phyloP scores from a whole-genome alignment of 2,888 invertebrate species.

The Pristionchus entomophagus region DNA sequence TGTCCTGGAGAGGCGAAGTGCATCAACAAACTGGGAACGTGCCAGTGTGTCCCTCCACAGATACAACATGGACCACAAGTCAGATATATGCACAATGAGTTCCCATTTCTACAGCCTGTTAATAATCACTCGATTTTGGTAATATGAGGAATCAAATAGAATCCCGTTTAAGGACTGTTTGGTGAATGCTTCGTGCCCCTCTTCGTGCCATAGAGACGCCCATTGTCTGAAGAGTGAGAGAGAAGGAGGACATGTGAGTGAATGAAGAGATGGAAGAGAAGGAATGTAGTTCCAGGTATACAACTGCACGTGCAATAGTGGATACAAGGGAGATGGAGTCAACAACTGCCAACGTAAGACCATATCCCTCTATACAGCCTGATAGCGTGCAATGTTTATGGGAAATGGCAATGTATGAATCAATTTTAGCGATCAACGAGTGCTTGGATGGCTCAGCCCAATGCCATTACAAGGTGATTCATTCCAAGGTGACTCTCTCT shows the following conservation, averaged over 20 bases:
- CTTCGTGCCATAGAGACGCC: slow-evolving; percentile 31
- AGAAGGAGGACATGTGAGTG: not conserved
- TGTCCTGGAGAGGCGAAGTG: slow-evolving; percentile 8
- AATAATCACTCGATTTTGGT: no score
- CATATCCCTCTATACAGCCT: not conserved
- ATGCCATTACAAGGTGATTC: slow-evolving; percentile 82
- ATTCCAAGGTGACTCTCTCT: not conserved
- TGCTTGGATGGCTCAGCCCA: slow-evolving; percentile 81
- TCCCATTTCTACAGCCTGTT: no score
- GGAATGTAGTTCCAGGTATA: not conserved
- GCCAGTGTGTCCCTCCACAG: slow-evolving; percentile 40
- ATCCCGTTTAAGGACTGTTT: not conserved
- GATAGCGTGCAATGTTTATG: not conserved
- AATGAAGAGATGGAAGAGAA: not conserved
- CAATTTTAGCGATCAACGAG: slow-evolving; percentile 88
- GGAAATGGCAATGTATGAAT: not conserved
- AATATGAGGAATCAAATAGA: no score
- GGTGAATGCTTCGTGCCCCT: slow-evolving; percentile 47
- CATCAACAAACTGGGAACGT: slow-evolving; percentile 42
- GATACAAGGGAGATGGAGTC: slow-evolving; percentile 33
- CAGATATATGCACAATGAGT: not conserved
- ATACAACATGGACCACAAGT: slow-evolving; percentile 49
- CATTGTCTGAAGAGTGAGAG: slow-evolving; percentile 10
- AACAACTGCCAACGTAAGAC: slow-evolving; percentile 6
- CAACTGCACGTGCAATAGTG: slow-evolving; percentile 45